Percentiles rank a stretch among this genome's conserved stretches.
Evolutionary conservation across 2,797 vertebrate genomes (phyloP).

Genomic region (Platyrinchus mystaceus): DNA sequence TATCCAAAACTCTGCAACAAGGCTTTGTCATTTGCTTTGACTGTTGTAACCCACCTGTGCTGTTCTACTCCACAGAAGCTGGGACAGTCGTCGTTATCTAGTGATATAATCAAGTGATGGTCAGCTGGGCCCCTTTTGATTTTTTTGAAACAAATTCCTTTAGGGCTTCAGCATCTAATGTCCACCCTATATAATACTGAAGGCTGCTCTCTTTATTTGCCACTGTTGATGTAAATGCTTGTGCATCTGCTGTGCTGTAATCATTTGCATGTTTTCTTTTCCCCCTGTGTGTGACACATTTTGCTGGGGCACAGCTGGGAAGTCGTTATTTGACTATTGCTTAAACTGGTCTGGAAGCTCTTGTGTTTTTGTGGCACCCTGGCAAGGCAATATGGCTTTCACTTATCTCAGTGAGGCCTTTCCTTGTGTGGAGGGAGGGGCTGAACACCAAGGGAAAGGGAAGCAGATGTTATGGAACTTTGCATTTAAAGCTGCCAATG

Average conservation of each 20-base stretch:
- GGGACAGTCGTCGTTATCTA: background rate
- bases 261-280: background rate
- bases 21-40: background rate
- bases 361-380: background rate
- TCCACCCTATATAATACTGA: background rate
- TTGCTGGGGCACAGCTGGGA: background rate
- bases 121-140: background rate
- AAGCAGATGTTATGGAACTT: background rate
- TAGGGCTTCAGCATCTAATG: background rate
- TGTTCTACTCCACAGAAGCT: background rate
- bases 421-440: background rate
- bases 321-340: background rate
- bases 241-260: fast-evolving
- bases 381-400: background rate
- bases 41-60: background rate
- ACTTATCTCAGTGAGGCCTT: background rate
- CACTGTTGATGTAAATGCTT: background rate
- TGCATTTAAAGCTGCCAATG: background rate
- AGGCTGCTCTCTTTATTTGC: background rate
- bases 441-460: background rate
- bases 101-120: background rate
- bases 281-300: background rate
- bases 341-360: background rate
- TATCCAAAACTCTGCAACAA: background rate
- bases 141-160: background rate